Conservation (phyloP, 2,113 vertebrate species). For the Oreochromis aureus region DNA sequence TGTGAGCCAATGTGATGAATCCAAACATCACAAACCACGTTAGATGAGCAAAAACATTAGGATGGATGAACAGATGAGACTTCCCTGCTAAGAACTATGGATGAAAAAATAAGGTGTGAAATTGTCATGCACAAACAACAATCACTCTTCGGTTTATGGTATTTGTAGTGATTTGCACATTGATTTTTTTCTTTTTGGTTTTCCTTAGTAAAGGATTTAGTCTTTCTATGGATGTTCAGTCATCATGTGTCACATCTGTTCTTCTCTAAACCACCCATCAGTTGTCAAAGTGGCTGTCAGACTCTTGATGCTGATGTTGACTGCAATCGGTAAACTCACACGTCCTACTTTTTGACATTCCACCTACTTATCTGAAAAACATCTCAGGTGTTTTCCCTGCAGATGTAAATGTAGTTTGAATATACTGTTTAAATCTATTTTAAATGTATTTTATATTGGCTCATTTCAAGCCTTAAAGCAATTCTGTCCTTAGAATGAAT, state of each 20-base stretch:
- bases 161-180: neutral
- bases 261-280: neutral
- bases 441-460: neutral
- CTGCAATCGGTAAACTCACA: neutral
- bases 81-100: neutral
- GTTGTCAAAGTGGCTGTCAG: neutral
- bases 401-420: neutral
- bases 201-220: accelerated
- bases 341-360: neutral
- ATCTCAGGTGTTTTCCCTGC: neutral
- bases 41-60: neutral
- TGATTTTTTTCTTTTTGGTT: neutral
- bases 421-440: neutral
- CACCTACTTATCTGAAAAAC: neutral
- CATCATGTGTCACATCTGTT: neutral
- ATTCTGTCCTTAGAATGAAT: neutral
- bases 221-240: neutral
- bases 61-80: neutral
- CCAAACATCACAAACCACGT: neutral
- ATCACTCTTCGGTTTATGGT: neutral
- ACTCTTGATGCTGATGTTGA: neutral
- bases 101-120: neutral
- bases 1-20: neutral
- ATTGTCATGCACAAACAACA: neutral
- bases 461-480: neutral